phyloP scores from a whole-genome alignment of 1,140 invertebrate species.

The Metopolophium dirhodum region DNA sequence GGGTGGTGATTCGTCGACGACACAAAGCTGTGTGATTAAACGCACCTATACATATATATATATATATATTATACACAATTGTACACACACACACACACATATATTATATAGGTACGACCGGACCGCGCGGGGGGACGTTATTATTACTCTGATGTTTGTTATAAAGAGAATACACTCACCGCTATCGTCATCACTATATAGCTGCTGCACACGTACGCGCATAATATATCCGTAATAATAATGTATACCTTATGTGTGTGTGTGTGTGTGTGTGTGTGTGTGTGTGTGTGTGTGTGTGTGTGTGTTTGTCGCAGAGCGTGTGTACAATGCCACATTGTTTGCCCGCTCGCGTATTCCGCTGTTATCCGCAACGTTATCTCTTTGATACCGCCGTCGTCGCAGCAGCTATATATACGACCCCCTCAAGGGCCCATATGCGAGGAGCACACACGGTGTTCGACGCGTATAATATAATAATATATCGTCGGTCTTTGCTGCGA shows the following conservation, averaged over 20 bases:
- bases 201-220: no score
- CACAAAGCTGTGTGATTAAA: slow-evolving; percentile 36
- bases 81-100: background rate
- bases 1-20: background rate
- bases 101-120: background rate
- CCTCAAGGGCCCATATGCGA: background rate
- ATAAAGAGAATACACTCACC: slow-evolving; percentile 21
- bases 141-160: slow-evolving; percentile 35
- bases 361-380: slow-evolving; percentile 43
- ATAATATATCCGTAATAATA: slow-evolving; percentile 15
- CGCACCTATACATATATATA: background rate
- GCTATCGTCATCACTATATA: background rate
- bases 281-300: background rate
- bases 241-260: background rate
- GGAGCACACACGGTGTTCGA: background rate
- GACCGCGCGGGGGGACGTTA: slow-evolving; percentile 17
- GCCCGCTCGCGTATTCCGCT: background rate
- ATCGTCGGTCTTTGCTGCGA: background rate
- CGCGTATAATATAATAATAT: no score
- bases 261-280: background rate
- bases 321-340: slow-evolving; percentile 37
- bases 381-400: slow-evolving; percentile 29
- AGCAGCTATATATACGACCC: background rate
- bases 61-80: background rate
- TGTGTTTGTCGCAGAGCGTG: background rate